A percentile compares a stretch with the other conserved stretches of the same genome.
Conservation (phyloP, 2,888 invertebrate genomes). For the Tiliacea citrago region DNA sequence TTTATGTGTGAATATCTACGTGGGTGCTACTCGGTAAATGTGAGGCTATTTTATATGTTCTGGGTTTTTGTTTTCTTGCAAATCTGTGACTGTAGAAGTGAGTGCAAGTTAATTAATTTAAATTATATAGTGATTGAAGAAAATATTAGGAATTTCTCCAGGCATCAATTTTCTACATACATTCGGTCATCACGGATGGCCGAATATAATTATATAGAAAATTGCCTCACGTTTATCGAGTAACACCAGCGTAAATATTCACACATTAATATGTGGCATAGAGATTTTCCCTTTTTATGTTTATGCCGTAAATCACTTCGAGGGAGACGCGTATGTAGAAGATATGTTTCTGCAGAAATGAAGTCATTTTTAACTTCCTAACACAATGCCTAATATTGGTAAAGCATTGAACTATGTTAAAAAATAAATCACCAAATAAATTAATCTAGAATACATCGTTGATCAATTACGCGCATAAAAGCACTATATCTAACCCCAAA, state of each 20-base stretch:
- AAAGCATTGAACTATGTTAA: not conserved
- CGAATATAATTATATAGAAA: too few species aligned
- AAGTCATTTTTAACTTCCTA: not conserved
- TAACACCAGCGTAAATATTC: too few species aligned
- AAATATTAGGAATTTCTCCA: not conserved
- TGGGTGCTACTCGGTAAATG: slow-evolving; percentile 15
- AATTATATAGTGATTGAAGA: too few species aligned
- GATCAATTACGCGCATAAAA: slow-evolving; percentile 7
- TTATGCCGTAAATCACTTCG: too few species aligned
- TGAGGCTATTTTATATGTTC: slow-evolving; percentile 33
- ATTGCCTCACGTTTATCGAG: too few species aligned
- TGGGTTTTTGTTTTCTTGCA: not conserved
- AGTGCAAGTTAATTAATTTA: not conserved
- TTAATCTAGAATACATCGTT: not conserved
- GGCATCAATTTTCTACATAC: too few species aligned
- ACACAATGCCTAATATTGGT: not conserved
- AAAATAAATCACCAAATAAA: not conserved
- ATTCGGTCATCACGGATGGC: too few species aligned
- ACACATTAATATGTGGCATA: too few species aligned
- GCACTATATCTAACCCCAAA: not conserved
- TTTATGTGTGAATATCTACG: slow-evolving; percentile 40
- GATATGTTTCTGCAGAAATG: not conserved
- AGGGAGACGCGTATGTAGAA: too few species aligned
- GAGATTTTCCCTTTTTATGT: too few species aligned
- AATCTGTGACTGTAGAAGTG: not conserved